Evolutionary conservation across 2,888 invertebrate genomes (phyloP).

Genomic region (Hirtodrosophila trivittata): DNA sequence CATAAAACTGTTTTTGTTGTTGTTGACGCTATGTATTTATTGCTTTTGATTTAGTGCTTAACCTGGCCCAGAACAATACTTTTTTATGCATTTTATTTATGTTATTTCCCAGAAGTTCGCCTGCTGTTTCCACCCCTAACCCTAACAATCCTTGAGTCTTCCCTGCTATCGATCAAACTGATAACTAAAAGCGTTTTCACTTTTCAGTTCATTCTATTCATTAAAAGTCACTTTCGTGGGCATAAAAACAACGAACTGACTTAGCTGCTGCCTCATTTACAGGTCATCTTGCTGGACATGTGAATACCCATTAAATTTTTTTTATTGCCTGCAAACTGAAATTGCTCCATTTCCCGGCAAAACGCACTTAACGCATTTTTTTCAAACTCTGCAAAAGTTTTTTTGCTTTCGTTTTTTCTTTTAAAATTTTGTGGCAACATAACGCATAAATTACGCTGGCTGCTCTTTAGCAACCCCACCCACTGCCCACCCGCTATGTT

Average conservation of each 20-base stretch:
- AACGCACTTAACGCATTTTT: conserved; percentile 55
- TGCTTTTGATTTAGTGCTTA: conserved; percentile 52
- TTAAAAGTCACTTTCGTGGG: not conserved
- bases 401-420: conserved; percentile 4
- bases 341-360: conserved; percentile 55
- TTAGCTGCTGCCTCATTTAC: conserved; percentile 46
- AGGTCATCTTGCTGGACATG: conserved; percentile 35
- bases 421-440: conserved; percentile 61
- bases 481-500: conserved; percentile 5
- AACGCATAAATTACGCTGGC: conserved; percentile 64
- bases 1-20: conserved; percentile 47
- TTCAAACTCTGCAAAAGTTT: conserved; percentile 44
- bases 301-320: conserved; percentile 66
- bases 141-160: conserved; percentile 2
- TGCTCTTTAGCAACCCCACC: conserved; percentile 24
- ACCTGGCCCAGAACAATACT: conserved; percentile 15
- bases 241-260: conserved; percentile 47
- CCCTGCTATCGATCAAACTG: conserved; percentile 36
- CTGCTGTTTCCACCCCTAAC: conserved; percentile 3
- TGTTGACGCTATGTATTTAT: conserved; percentile 47
- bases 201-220: not conserved
- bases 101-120: conserved; percentile 16
- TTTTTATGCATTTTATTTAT: conserved; percentile 29
- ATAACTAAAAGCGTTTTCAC: conserved; percentile 3
- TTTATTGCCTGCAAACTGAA: conserved; percentile 74